Conservation (phyloP, 2,888 invertebrate species). For the Melinaea menophilus region DNA sequence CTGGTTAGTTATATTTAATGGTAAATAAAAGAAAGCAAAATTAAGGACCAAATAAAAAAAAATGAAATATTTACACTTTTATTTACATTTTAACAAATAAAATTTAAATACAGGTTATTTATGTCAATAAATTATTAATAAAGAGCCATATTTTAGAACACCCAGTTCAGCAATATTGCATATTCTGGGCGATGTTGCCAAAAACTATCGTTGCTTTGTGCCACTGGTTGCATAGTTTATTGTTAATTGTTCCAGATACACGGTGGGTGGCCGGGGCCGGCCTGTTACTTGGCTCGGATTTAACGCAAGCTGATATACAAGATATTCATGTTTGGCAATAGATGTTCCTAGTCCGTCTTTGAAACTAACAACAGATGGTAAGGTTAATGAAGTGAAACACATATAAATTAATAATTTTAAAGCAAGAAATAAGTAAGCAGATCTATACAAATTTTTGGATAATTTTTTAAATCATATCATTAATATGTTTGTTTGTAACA, state of each 20-base stretch:
- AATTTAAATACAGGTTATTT: background rate
- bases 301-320: conserved; percentile 67
- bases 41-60: too few species aligned
- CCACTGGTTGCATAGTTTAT: background rate
- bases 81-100: background rate
- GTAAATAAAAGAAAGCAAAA: background rate
- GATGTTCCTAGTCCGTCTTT: conserved; percentile 58
- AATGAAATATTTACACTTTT: too few species aligned
- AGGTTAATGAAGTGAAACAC: conserved; percentile 31
- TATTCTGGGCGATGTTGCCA: background rate
- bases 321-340: conserved; percentile 65
- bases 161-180: background rate
- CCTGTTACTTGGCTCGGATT: conserved; percentile 58
- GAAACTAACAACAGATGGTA: conserved; percentile 68
- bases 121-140: background rate
- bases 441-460: too few species aligned
- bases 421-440: too few species aligned
- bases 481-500: conserved; percentile 28
- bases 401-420: background rate
- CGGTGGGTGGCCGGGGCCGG: conserved; percentile 67
- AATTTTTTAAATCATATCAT: too few species aligned
- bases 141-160: background rate
- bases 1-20: conserved; percentile 48
- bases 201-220: too few species aligned
- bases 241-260: conserved; percentile 48